Evolutionary conservation across 2,113 vertebrate species (phyloP), one percentile per base, ranked within the genome.

Genomic region (Chloebia gouldiae): DNA sequence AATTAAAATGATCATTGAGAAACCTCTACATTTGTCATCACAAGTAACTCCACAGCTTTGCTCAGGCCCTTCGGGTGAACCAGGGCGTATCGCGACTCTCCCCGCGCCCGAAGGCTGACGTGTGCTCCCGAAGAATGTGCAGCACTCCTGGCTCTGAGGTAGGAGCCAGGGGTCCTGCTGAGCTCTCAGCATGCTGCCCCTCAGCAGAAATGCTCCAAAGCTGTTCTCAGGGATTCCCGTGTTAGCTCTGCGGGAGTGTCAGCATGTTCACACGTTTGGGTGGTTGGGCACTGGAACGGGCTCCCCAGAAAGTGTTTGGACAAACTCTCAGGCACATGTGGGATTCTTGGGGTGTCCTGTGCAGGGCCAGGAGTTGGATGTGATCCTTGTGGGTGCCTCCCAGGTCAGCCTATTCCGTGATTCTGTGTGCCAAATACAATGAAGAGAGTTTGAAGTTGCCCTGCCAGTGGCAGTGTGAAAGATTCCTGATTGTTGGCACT

Each of bases 1-100:
- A 86, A 71, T 90, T 91, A 87, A 93, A 96, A 92, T 54, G 16
- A 37, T 9, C 9, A 5, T 77, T 86, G 85, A 75, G 91, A 81
- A 94, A 84, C 68, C 72, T 78, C 57, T 13, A 0, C 13, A 1
- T 90, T 68, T 93, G 82, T 86, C 93, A 92, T 83, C 69, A 31
- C 44, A n/a, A 54, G 11, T 27, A 78, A 37, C 56, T 70, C 60
- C 56, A 15, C 35, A 13, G 47, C 56, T 84, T 53, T 90, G 64
- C 59, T 40, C 16, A 53, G 85, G 76, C 80, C 64, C 68, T 39
- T 70, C 0, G 3, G 88, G 64, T 82, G 59, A 69, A 28, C 11
- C 75, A 30, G 84, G 78, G 47, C 70, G 79, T 50, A 88, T 70
- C 4, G 1, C 0, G 20, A 18, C 78, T 90, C 93, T 54, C 66